Percentiles rank a stretch among this genome's conserved stretches.
phyloP scores from a whole-genome alignment of 2,797 vertebrate species.

The Dicrostonyx torquatus region DNA sequence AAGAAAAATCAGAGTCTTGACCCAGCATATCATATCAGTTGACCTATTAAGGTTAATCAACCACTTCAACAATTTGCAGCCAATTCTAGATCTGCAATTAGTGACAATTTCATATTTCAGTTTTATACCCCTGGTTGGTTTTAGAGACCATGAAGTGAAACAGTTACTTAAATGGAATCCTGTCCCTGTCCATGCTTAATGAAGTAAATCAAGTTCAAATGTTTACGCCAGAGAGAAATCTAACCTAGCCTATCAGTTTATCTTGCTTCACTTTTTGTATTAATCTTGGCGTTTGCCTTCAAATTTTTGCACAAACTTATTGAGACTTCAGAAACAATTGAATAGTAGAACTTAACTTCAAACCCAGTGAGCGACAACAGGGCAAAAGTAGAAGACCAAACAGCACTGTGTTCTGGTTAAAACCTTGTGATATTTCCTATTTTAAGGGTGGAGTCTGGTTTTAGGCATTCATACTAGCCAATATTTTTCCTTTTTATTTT shows the following conservation, averaged over 20 bases:
- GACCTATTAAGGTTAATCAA: not conserved
- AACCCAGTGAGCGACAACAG: not conserved
- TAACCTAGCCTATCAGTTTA: not conserved
- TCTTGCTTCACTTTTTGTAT: not conserved
- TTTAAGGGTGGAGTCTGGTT: not conserved
- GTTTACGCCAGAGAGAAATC: not conserved
- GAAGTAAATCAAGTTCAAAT: not conserved
- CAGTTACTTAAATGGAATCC: not conserved
- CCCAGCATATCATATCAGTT: not conserved
- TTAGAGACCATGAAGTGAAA: not conserved
- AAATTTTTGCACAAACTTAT: not conserved
- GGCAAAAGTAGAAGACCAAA: not conserved
- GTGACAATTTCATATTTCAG: not conserved
- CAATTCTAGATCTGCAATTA: not conserved
- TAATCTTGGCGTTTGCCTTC: not conserved
- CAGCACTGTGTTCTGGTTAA: not conserved
- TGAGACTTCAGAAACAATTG: not conserved
- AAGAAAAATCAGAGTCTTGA: not conserved
- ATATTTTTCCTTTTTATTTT: not conserved
- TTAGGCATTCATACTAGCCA: not conserved
- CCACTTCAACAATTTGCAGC: not conserved
- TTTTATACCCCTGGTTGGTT: not conserved
- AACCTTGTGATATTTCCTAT: not conserved
- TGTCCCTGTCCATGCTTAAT: not conserved
- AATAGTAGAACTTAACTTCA: not conserved